phyloP scores from a whole-genome alignment of 2,113 vertebrate species.

The Petromus typicus region DNA sequence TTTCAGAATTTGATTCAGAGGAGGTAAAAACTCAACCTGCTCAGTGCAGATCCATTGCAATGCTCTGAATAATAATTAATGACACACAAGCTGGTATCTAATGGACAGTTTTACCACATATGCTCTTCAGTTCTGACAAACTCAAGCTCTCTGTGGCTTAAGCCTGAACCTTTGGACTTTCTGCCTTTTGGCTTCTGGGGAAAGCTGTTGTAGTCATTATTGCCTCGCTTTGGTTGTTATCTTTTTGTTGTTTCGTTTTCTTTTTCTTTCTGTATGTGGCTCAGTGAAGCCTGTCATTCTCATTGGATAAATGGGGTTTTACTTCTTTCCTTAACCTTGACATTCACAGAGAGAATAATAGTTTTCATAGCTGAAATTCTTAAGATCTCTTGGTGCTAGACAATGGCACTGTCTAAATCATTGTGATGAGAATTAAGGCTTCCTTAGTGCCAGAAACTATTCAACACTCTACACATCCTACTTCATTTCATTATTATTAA shows the following conservation, averaged over 20 bases:
- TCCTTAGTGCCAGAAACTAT: neutral
- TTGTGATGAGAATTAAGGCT: neutral
- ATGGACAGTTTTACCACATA: conserved; percentile 27
- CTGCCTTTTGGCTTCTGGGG: neutral
- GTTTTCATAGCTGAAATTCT: neutral
- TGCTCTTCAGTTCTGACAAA: conserved; percentile 66
- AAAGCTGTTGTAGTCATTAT: neutral
- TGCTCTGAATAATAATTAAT: conserved; percentile 77
- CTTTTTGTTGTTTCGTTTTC: neutral
- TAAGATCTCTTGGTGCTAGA: neutral
- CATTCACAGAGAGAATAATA: neutral
- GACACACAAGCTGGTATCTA: conserved; percentile 58
- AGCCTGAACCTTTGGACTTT: neutral
- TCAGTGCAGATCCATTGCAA: neutral
- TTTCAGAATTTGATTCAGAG: conserved; percentile 53
- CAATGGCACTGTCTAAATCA: neutral
- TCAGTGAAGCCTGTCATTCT: neutral
- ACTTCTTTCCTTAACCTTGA: neutral
- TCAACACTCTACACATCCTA: neutral
- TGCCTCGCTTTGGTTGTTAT: neutral
- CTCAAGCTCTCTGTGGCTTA: conserved; percentile 29
- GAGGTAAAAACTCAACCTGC: conserved; percentile 68
- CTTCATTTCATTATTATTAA: neutral
- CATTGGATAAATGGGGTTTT: neutral
- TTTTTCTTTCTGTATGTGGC: conserved; percentile 5